Evolutionary conservation across 2,797 vertebrate species (phyloP), one percentile per base, ranked within the genome.

Genomic region (Synanceia verrucosa): DNA sequence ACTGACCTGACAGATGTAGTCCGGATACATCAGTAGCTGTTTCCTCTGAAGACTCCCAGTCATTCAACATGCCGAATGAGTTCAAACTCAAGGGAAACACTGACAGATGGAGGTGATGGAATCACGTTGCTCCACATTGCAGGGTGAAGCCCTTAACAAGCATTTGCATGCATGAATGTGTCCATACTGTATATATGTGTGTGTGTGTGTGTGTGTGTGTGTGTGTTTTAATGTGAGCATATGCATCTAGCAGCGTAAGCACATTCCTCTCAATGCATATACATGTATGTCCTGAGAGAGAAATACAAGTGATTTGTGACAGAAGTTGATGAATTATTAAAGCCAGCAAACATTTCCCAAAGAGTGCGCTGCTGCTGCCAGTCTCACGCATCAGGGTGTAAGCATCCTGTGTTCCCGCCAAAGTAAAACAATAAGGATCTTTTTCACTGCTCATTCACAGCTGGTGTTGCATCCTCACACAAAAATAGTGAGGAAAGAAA

Each of bases 251-350:
- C 48, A 47, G 37, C 34, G 23, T 84, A 53, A 70, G 78, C 71
- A 79, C 50, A 37, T 69, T 71, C 37, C 47, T 47, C n/a, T 55
- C 18, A 47, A 51, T 71, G 50, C 63, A 56, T 70, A 50, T 60
- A 58, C 69, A 52, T 60, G 59, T 73, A 37, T 28, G 4, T 68
- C 73, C 44, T 23, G 26, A 66, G 73, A 81, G 63, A 57, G 61
- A 51, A 53, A 75, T 80, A 72, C 75, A 88, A 76, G 70, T 70
- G 81, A 87, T 84, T 76, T 87, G 72, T 85, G 72, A 79, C 83
- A 77, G 64, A 66, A 71, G 81, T 67, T 63, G 81, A 78, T 91
- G 70, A 89, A 89, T 88, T 86, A 89, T 91, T 91, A 70, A 90
- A 76, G 44, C 64, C 51, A 24, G 78, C 56, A 67, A 81, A 83